Evolutionary conservation across 2,888 invertebrate genomes (phyloP), one percentile per base, ranked within the genome.

Genomic region (Mylabris sibirica): DNA sequence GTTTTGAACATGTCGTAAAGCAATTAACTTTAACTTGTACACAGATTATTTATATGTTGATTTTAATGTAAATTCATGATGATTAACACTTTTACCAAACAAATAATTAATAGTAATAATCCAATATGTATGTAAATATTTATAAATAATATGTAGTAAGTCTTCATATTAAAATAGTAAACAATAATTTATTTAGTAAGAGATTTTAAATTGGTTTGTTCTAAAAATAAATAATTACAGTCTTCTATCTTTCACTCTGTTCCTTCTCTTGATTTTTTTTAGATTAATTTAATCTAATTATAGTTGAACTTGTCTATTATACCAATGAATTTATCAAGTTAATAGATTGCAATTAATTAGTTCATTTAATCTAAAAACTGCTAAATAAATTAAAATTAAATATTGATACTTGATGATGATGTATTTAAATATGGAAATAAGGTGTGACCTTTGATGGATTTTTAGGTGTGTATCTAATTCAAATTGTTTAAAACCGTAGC

Each of bases 401-500:
- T 20, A 17, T 24, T 61, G n/a, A n/a, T 17, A 44, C n/a, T n/a
- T n/a, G n/a, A n/a, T n/a, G n/a, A 4, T 17, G n/a, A 17, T 35
- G 6, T 61, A 20, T 41, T 61, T 34, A 9, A 61, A 24, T 9
- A 57, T 57, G 57, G 12, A 22, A 57, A 53, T 9, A 53, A 24
- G 24, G 24, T 2, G 57, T 24, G 49, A 9, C 12, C 11, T 35
- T 24, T 57, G 57, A 57, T 57, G 12, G 57, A 57, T 57, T 57
- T 57, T 24, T 57, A 24, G 57, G 57, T 24, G 57, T 24, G 57
- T 14, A 24, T 57, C 2, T 57, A 20, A 12, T 57, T 14, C 12
- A 24, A 44, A 44, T 17, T 44, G 17, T 44, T 57, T 24, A 24
- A 57, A 57, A 14, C 57, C 57, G 24, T 24, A 67, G 60, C 70